Conservation (phyloP, 64 coral and sea anemone genomes). For the Orbicella faveolata region DNA sequence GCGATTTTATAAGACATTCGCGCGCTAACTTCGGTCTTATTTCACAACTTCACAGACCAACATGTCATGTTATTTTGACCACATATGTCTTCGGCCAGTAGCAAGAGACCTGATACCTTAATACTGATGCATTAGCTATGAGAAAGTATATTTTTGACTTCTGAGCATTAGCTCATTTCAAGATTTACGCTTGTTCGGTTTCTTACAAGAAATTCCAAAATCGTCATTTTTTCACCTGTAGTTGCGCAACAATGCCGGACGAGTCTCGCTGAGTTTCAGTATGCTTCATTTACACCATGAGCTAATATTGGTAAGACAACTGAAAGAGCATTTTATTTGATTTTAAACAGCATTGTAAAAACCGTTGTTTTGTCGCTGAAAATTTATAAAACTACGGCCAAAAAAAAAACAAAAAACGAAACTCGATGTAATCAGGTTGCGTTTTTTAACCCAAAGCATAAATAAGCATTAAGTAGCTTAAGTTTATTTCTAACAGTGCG, state of each 20-base stretch:
- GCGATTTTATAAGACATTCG: neutral
- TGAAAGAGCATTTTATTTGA: neutral
- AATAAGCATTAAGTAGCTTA: no score
- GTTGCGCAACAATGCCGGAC: neutral
- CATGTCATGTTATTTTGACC: no score
- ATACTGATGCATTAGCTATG: neutral
- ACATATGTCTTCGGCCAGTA: conserved; percentile 1
- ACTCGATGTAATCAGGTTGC: no score
- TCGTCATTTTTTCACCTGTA: neutral
- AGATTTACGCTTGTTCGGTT: neutral
- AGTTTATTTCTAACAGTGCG: no score
- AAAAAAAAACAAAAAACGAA: neutral
- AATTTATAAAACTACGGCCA: neutral
- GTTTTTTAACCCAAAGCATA: no score
- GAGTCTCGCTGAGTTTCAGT: neutral
- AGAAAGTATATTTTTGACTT: neutral
- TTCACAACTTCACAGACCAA: neutral
- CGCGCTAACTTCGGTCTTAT: neutral
- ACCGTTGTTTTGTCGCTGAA: neutral
- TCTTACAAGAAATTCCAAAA: neutral
- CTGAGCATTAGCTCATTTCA: neutral
- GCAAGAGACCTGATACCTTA: neutral
- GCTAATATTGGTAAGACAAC: conserved; percentile 2
- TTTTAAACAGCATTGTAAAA: neutral
- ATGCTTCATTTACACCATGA: conserved; percentile 29